Base-by-base conservation (phyloP, 2,113 vertebrate genomes). In the Hypocryptadius cinnamomeus region DNA sequence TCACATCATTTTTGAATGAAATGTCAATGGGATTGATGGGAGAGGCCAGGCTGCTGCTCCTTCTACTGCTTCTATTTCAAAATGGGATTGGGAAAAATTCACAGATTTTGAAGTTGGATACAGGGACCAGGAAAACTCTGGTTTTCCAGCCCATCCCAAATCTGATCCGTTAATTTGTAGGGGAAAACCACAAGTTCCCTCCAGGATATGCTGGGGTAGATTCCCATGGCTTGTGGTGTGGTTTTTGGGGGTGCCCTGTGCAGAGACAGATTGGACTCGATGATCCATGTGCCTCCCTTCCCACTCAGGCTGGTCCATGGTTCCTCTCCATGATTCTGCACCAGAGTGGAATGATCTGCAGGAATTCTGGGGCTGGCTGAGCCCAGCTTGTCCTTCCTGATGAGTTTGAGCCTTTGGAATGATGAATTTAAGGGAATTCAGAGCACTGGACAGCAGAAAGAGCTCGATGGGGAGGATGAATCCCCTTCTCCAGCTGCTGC, bases 51-150 rank as follows among this genome's bases (percentile, higher is more conserved):
- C 37, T 33, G 57, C 54, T 35, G 23, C 70, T 44, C 4, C 63
- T 39, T 3, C 60, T 11, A 1, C 72, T 19, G 3, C 31, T 59
- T 8, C 60, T 16, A 0, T 9, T 51, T 17, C 61, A 23, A 14
- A 53, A 23, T 1, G 22, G 10, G 33, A 61, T 14, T 2, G 61
- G 50, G 53, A 51, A 65, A 33, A 19, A 18, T 3, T 19, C 25
- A 8, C 37, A 5, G 2, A 5, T 72, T 63, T 48, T 7, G 0
- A 19, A 33, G 35, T 1, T 8, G 10, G 45, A 25, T 10, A 2
- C 22, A 13, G 59, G 64, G 44, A 31, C 10, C 20, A 13, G 65
- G n/a, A 63, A 37, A 66, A 22, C 20, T 42, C 45, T 25, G 51
- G 5, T 53, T 70, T 79, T 68, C 51, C 76, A 66, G 30, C 60